A percentile compares a stretch with the other conserved stretches of the same genome.
Conservation (phyloP, 37 sponge, comb jelly and placozoan species). For the Eunapius fragilis region DNA sequence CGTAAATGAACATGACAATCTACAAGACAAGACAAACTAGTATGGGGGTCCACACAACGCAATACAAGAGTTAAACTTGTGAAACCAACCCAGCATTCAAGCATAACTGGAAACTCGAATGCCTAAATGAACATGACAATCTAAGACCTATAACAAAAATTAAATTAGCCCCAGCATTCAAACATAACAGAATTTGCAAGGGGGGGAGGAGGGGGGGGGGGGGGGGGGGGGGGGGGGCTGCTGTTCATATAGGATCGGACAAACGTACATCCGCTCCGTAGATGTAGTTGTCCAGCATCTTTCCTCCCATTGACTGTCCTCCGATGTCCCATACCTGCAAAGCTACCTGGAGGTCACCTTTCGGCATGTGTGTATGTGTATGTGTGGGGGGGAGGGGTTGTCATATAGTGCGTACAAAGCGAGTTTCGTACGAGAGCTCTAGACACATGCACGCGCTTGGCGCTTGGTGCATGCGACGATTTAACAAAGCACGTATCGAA, state of each 20-base stretch:
- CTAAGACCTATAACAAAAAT: too few species aligned
- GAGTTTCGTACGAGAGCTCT: too few species aligned
- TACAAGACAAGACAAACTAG: conserved; percentile 15
- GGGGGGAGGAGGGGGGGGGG: too few species aligned
- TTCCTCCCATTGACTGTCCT: conserved; percentile 94
- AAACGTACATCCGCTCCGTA: conserved; percentile 86
- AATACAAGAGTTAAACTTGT: too few species aligned
- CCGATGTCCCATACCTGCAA: conserved; percentile 99
- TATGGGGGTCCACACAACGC: neutral
- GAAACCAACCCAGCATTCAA: too few species aligned
- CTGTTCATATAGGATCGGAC: neutral
- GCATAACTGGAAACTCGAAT: too few species aligned
- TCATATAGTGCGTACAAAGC: too few species aligned
- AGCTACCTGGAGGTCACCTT: conserved; percentile 76
- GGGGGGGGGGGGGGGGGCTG: too few species aligned
- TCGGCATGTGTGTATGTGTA: neutral
- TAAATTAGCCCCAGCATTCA: neutral
- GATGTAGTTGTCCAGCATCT: conserved; percentile 95
- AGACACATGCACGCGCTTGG: too few species aligned
- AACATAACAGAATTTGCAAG: neutral
- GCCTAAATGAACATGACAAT: too few species aligned
- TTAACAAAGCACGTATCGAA: too few species aligned
- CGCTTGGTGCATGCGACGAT: too few species aligned
- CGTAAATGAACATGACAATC: conserved; percentile 91
- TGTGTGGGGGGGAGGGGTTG: neutral